Conservation (phyloP, 2,113 vertebrate species). For the Heliornis fulica region DNA sequence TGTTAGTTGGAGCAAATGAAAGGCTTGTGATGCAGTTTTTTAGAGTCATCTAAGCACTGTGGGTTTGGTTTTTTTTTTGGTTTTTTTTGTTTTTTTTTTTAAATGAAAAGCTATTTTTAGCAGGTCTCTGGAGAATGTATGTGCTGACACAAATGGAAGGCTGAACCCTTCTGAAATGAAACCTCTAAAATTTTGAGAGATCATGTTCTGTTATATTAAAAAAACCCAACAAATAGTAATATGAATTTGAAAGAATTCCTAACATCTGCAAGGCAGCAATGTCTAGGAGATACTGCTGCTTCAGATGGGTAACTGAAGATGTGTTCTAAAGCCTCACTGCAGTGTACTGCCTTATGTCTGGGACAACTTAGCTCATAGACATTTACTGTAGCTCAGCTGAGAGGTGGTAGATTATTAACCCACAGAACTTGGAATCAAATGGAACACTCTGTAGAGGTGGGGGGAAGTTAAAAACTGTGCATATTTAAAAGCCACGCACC, state of each 20-base stretch:
- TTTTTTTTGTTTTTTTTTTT: no score
- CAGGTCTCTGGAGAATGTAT: background rate
- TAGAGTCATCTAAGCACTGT: background rate
- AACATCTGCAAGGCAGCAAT: background rate
- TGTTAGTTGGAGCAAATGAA: background rate
- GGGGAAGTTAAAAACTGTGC: background rate
- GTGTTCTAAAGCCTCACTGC: background rate
- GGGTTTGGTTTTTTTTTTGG: no score
- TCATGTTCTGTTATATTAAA: background rate
- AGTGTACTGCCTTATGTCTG: background rate
- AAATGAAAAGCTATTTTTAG: background rate
- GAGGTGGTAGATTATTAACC: background rate
- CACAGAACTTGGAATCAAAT: background rate
- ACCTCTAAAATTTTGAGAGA: background rate
- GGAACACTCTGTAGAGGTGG: background rate
- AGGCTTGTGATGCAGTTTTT: background rate
- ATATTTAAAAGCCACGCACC: background rate
- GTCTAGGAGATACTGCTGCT: no score
- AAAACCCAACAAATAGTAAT: no score
- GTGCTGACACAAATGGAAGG: background rate
- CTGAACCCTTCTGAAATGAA: background rate
- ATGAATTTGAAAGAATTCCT: no score
- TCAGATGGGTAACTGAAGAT: background rate
- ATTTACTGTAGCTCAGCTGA: background rate
- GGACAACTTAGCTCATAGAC: background rate